phyloP scores from a whole-genome alignment of 1,140 invertebrate species.

The Drosophila parabipectinata region DNA sequence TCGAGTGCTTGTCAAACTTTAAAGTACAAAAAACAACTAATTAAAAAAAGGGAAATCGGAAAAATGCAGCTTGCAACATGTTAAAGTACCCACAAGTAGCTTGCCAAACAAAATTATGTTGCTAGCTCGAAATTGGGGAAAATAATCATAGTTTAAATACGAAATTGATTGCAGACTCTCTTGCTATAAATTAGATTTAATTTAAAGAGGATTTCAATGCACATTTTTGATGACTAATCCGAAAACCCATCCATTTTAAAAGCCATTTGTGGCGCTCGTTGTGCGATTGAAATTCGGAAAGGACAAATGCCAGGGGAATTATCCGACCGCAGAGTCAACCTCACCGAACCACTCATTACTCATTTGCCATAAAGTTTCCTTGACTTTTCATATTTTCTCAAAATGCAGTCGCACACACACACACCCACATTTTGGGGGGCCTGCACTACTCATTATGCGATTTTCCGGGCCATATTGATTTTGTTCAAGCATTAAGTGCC shows the following conservation, averaged over 20 bases:
- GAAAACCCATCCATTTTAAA: background rate
- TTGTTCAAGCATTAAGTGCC: conserved; percentile 65
- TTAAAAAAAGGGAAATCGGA: conserved; percentile 34
- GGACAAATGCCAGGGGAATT: background rate
- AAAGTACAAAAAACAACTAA: conserved; percentile 56
- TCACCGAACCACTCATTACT: conserved; percentile 72
- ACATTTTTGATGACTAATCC: background rate
- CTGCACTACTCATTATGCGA: conserved; percentile 55
- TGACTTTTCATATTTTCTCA: conserved; percentile 80
- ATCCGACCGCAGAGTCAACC: conserved; percentile 53
- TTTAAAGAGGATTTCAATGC: too few species aligned
- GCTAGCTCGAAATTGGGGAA: too few species aligned
- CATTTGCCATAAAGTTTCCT: conserved; percentile 77
- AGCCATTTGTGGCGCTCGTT: conserved; percentile 17
- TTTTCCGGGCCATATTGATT: conserved; percentile 67
- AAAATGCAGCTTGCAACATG: conserved; percentile 41
- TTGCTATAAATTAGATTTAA: background rate
- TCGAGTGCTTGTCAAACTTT: conserved; percentile 62
- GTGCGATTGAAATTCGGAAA: conserved; percentile 7
- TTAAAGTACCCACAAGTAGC: conserved; percentile 45
- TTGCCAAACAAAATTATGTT: conserved; percentile 24
- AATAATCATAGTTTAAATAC: conserved; percentile 1
- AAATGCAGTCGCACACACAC: conserved; percentile 54
- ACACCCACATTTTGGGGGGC: conserved; percentile 5
- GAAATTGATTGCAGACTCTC: background rate